Percentiles rank a stretch among this genome's conserved stretches.
Evolutionary conservation across 2,113 vertebrate species (phyloP).

Genomic region (Anguilla japonica): DNA sequence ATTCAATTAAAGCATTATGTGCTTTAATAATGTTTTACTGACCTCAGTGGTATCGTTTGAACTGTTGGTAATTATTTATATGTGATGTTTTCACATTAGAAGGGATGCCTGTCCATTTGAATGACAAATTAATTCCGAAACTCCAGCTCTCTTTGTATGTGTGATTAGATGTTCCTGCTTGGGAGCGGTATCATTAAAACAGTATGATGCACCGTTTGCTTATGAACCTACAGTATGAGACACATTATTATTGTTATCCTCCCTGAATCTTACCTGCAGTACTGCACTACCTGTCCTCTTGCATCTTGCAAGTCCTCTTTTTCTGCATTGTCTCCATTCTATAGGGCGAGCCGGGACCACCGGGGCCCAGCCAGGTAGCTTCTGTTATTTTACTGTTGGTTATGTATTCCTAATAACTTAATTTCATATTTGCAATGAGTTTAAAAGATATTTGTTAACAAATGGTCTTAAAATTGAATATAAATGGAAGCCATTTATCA

Average conservation of each 20-base stretch:
- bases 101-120: neutral
- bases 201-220: neutral
- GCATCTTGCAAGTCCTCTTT: slow-evolving; percentile 8
- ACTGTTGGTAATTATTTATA: neutral
- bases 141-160: neutral
- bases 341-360: slow-evolving; percentile 77
- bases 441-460: neutral
- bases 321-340: slow-evolving; percentile 34
- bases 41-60: neutral
- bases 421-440: neutral
- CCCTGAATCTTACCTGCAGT: neutral
- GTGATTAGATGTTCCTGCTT: neutral
- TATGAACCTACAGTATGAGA: neutral
- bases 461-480: neutral
- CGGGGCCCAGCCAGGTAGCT: slow-evolving; percentile 73
- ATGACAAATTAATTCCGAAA: neutral
- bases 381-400: slow-evolving; percentile 33
- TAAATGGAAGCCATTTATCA: neutral
- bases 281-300: neutral
- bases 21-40: neutral
- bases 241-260: neutral
- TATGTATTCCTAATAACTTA: neutral
- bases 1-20: slow-evolving; percentile 15
- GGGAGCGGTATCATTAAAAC: neutral
- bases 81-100: neutral